Base-by-base conservation (phyloP, 2,888 invertebrate species). In the Xestobium rufovillosum region DNA sequence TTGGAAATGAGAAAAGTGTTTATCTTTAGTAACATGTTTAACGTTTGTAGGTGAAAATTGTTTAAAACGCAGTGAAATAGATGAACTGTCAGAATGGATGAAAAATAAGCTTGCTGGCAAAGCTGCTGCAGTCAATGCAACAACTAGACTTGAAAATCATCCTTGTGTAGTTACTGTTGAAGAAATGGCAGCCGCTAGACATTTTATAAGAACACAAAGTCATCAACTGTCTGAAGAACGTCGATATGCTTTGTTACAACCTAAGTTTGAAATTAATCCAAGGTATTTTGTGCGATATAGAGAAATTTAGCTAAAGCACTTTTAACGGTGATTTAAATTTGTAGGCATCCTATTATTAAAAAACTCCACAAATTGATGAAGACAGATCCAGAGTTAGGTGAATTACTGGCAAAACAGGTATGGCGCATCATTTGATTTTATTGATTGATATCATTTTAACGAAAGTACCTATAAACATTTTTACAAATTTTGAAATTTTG, bases 131-230 rank as follows among this genome's bases (percentile, higher is more conserved):
- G 84, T 94, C 0, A 83, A 84, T 60, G 80, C 83, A 2, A 96
- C 95, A 1, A 78, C 77, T 19, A 78, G 87, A 37, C 69, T 96
- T 26, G 89, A 89, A 51, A 74, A 78, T 1, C 91, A 97, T 68
- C 96, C 97, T 0, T 96, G 95, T 61, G 87, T 95, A 1, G 78
- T 97, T 2, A 92, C 92, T 0, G 92, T 96, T 0, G 88, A 87
- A 49, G 95, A 97, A 67, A 95, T 96, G 92, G 95, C 90, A 1
- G 87, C 92, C 2, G 95, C 96, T 0, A 72, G 97, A 29, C 95
- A 96, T 65, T 95, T 96, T 57, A 80, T 96, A 36, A 76, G 88
- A 36, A 91, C 92, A 0, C 89, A 92, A 55, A 82, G 90, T 34
- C 80, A 82, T 49, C 78, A 76, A 52, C 63, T 89, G 36, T 77